Evolutionary conservation across 2,113 vertebrate species (phyloP).

Genomic region (Heteronetta atricapilla): DNA sequence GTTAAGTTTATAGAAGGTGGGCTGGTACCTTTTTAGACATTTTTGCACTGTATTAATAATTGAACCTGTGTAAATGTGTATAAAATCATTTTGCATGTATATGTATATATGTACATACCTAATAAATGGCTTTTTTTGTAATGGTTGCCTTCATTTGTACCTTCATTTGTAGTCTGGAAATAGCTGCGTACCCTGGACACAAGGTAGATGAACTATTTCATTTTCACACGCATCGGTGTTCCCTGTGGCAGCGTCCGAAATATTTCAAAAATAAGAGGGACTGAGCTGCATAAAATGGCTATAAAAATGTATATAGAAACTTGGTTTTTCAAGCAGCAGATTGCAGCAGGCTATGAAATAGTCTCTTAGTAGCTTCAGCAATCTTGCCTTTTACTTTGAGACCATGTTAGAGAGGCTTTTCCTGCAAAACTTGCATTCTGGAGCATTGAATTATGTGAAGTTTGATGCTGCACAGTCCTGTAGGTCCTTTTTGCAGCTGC

Average conservation of each 20-base stretch:
- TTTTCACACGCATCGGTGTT: not conserved
- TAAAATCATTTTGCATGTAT: slow-evolving; percentile 10
- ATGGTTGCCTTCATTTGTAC: not conserved
- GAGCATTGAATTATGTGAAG: not conserved
- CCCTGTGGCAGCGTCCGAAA: not conserved
- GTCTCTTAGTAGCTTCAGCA: not conserved
- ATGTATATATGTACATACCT: slow-evolving; percentile 61
- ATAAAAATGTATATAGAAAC: not conserved
- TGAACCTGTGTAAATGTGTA: slow-evolving; percentile 52
- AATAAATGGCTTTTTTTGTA: slow-evolving; percentile 69
- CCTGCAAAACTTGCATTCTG: not conserved
- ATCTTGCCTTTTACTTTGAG: not conserved
- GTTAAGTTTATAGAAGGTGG: slow-evolving; percentile 16
- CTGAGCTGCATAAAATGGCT: not conserved
- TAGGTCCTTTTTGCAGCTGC: not conserved
- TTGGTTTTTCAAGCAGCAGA: not conserved
- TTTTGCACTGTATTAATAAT: slow-evolving; percentile 67
- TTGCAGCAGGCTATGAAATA: not conserved
- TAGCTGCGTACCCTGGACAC: not conserved
- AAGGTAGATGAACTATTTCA: rapidly evolving
- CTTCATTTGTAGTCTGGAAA: not conserved
- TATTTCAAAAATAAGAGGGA: not conserved
- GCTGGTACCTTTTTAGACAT: slow-evolving; percentile 43
- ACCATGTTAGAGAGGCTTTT: not conserved
- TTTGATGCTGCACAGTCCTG: not conserved